Percentiles rank a stretch among this genome's conserved stretches.
Conservation (phyloP, 2,888 invertebrate genomes). For the Acleris cristana region DNA sequence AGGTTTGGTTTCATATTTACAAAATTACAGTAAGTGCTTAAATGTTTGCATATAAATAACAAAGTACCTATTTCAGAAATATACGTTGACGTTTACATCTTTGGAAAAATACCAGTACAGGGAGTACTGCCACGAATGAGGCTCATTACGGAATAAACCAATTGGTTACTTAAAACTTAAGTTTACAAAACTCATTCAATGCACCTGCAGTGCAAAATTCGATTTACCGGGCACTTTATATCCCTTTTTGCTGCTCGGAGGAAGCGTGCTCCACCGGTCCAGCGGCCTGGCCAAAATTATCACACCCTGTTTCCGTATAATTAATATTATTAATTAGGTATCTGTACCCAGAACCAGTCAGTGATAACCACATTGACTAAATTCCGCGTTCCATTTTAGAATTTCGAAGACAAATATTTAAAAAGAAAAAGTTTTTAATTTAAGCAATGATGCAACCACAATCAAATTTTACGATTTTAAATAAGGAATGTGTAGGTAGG, state of each 20-base stretch:
- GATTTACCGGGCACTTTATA: neutral
- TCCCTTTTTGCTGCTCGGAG: neutral
- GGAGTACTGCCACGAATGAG: no score
- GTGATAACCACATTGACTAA: constrained; percentile 6
- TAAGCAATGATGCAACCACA: constrained; percentile 8
- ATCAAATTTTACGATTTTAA: constrained; percentile 23
- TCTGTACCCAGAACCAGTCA: constrained; percentile 35
- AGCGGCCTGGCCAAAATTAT: constrained; percentile 48
- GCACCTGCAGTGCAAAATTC: neutral
- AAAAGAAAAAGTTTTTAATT: constrained; percentile 1
- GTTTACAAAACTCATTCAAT: neutral
- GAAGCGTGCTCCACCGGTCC: constrained; percentile 48
- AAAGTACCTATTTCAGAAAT: no score
- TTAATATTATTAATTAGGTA: constrained; percentile 55
- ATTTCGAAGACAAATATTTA: constrained; percentile 8
- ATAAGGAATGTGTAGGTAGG: constrained; percentile 14
- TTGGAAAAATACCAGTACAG: no score
- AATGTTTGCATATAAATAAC: no score
- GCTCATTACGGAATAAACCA: neutral
- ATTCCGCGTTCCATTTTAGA: constrained; percentile 7
- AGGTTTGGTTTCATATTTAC: no score
- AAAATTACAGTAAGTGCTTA: no score
- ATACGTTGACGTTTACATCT: no score
- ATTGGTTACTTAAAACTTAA: no score
- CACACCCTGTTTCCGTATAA: constrained; percentile 49